A percentile compares a stretch with the other conserved stretches of the same genome.
Conservation (phyloP, 2,888 invertebrate species). For the Melieria omissa region DNA sequence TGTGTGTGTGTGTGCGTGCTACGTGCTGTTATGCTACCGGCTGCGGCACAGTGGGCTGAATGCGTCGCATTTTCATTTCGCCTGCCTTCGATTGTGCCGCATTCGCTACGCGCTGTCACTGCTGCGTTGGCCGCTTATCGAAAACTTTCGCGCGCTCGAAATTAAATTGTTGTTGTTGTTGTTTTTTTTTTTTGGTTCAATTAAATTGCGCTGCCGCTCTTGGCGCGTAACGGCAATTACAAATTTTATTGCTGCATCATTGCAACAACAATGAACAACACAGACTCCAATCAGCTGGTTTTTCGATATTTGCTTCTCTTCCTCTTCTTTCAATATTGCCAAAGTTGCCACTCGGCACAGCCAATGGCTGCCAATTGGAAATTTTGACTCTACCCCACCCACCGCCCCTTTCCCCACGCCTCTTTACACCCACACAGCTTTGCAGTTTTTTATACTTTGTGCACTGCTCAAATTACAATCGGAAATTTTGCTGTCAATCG, state of each 20-base stretch:
- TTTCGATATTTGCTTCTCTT: no score
- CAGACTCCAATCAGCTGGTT: background rate
- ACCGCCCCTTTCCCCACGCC: background rate
- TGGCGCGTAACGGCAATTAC: background rate
- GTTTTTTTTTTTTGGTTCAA: no score
- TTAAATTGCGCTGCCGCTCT: background rate
- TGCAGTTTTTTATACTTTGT: constrained; percentile 2
- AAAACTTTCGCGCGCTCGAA: background rate
- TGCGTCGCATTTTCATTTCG: background rate
- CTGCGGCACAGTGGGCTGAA: background rate
- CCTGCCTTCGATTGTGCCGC: background rate
- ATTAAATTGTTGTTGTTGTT: background rate
- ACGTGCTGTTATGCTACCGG: background rate
- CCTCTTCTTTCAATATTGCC: no score
- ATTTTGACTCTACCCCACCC: background rate
- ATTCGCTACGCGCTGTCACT: constrained; percentile 9
- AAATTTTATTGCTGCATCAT: background rate
- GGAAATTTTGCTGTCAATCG: background rate
- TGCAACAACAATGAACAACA: background rate
- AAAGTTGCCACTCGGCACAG: background rate
- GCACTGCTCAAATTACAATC: background rate
- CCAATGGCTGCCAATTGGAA: background rate
- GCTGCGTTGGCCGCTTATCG: background rate
- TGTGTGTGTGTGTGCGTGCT: background rate
- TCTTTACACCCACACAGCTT: background rate